Evolutionary conservation across 2,797 vertebrate species (phyloP), one percentile per base, ranked within the genome.

Genomic region (Fundulus diaphanus): DNA sequence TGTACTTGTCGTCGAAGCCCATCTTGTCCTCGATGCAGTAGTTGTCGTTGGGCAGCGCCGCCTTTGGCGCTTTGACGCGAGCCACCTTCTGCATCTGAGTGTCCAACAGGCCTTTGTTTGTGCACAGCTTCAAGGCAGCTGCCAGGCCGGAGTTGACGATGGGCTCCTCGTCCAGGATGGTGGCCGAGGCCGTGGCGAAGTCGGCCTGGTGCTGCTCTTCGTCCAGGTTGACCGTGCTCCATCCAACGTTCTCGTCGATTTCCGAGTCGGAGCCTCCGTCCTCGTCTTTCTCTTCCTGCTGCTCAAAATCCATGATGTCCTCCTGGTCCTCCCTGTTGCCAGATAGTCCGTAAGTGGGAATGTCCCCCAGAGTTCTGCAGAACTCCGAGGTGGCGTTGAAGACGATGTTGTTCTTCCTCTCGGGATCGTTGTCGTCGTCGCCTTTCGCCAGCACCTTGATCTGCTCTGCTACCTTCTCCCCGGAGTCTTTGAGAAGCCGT

Each of bases 1-100:
- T 97, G 89, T 98, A 97, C 86, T 98, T 98, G 90, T 98, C 97
- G 18, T 98, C 97, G 1, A 98, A 97, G 83, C 96, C 96, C 97
- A 97, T 97, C 93, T 98, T 98, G 90, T 99, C 97, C 85, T 99
- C 97, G 2, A 99, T 98, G 92, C 97, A 97, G 78, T 98, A 99
- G 82, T 98, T 96, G 0, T 96, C 97, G 0, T 97, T 97, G 0
- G 97, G 96, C 52, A 98, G 89, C 0, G 94, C 94, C 7, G 93
- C 95, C 78, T 96, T 97, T 3, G 95, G 84, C 0, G 96, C 95
- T 84, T 96, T 96, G 46, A 98, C 96, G 12, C 96, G 94, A 7
- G 97, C 95, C 37, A 98, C 93, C 81, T 97, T 98, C 89, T 97
- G 96, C 90, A 98, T 91, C 0, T 97, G 96, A 15, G 97, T 99